These are phyloP conservation scores for Hydropsyche tenuis DNA, from an alignment of 1,140 invertebrate genomes.

Conservation along the genomic window DNA sequence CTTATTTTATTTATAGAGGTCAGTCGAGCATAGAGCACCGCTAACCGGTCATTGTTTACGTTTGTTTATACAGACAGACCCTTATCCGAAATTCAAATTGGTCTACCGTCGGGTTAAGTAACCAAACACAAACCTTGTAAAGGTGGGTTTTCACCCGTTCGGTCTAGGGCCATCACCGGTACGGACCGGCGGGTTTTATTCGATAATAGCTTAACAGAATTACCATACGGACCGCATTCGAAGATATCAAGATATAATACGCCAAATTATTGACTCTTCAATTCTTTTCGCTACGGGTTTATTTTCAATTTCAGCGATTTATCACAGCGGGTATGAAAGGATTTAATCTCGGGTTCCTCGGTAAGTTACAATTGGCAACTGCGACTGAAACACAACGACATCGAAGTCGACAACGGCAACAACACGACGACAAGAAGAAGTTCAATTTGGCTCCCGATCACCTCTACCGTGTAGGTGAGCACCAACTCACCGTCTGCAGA, in stretches of 20 bases:
- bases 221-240: background rate
- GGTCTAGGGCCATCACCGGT: background rate
- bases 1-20: constrained; percentile 4
- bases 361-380: constrained; percentile 13
- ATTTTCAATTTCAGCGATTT: background rate
- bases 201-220: constrained; percentile 18
- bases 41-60: constrained; percentile 30
- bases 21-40: constrained; percentile 19
- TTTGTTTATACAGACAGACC: constrained; percentile 33
- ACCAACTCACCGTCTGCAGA: constrained; percentile 32
- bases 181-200: constrained; percentile 19
- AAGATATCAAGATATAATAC: too few relatives aligned
- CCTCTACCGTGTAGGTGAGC: constrained; percentile 27
- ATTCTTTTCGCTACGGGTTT: background rate
- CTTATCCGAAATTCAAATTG: constrained; percentile 41
- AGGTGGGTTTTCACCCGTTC: constrained; percentile 15
- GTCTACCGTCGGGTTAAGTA: constrained; percentile 28
- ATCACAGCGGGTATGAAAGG: background rate
- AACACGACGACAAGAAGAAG: constrained; percentile 14
- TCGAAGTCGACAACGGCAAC: background rate
- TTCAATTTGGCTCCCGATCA: constrained; percentile 35
- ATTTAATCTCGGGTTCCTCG: constrained; percentile 1
- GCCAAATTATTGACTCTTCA: background rate
- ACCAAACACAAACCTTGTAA: constrained; percentile 32
- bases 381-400: background rate